Conservation (phyloP, 2,888 invertebrate genomes). For the Watsonalla binaria region DNA sequence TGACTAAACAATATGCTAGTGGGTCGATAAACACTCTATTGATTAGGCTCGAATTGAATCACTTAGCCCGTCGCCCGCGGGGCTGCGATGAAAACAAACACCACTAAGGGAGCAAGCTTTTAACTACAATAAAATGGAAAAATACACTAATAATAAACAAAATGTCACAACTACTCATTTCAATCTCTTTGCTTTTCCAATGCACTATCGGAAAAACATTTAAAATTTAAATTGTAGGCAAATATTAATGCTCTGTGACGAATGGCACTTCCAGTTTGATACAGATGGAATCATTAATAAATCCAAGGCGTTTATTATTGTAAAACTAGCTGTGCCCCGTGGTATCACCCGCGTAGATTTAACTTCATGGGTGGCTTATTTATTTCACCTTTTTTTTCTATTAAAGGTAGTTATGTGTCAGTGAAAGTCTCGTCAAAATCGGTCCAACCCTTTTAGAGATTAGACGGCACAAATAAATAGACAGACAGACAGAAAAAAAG, state of each 20-base stretch:
- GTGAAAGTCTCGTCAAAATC: no score
- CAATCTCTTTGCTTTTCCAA: constrained; percentile 40
- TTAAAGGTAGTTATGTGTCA: no score
- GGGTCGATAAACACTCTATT: constrained; percentile 39
- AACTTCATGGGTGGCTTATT: no score
- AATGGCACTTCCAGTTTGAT: constrained; percentile 43
- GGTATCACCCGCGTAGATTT: no score
- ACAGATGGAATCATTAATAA: background rate
- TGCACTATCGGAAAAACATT: constrained; percentile 40
- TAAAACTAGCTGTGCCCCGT: no score
- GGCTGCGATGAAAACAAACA: constrained; percentile 41
- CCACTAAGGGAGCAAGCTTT: constrained; percentile 45
- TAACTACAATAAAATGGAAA: constrained; percentile 45
- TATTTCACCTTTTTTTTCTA: no score
- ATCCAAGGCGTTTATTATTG: no score
- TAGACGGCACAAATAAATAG: no score
- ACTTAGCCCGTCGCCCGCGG: constrained; percentile 24
- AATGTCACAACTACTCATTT: constrained; percentile 41
- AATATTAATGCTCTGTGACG: constrained; percentile 44
- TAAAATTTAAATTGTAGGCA: constrained; percentile 39
- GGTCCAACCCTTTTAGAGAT: no score
- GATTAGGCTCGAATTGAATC: constrained; percentile 57
- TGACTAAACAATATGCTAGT: constrained; percentile 38
- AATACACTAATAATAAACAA: constrained; percentile 29
- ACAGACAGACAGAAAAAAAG: no score